These are phyloP conservation scores for Magallana nippona DNA, from an alignment of 2,888 invertebrate genomes.

Conservation along the genomic window DNA sequence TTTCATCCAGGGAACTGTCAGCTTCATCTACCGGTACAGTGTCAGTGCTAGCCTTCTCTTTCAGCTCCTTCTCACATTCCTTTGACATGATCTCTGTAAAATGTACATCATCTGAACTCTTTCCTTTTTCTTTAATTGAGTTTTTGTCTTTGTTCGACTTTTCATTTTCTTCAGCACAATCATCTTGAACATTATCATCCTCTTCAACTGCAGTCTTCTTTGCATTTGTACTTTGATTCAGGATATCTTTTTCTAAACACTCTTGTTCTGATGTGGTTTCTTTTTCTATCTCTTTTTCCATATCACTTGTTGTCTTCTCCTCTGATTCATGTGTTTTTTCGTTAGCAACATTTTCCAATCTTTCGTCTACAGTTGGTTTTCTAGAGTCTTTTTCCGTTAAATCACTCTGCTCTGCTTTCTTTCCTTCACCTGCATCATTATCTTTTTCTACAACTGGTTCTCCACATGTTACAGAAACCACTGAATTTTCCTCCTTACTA, in stretches of 20 bases:
- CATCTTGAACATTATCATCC: neutral
- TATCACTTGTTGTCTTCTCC: too few relatives aligned
- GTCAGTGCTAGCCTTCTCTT: neutral
- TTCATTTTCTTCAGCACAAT: too few relatives aligned
- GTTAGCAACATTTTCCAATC: neutral
- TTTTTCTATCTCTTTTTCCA: neutral
- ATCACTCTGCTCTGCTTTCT: neutral
- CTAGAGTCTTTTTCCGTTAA: neutral
- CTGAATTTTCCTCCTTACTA: too few relatives aligned
- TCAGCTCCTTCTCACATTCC: neutral
- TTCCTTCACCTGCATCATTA: neutral
- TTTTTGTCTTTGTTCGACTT: neutral
- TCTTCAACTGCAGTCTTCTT: neutral
- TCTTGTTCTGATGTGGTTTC: neutral
- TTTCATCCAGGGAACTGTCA: neutral
- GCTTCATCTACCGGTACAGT: neutral
- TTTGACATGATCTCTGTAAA: neutral
- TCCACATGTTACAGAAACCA: neutral
- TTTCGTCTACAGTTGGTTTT: neutral
- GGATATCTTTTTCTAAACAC: neutral
- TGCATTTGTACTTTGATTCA: neutral
- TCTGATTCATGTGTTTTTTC: too few relatives aligned
- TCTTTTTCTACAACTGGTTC: neutral
- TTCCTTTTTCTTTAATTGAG: neutral
- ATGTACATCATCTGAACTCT: neutral